Evolutionary conservation across 2,113 vertebrate species (phyloP), one percentile per base, ranked within the genome.

Genomic region (Daubentonia madagascariensis): DNA sequence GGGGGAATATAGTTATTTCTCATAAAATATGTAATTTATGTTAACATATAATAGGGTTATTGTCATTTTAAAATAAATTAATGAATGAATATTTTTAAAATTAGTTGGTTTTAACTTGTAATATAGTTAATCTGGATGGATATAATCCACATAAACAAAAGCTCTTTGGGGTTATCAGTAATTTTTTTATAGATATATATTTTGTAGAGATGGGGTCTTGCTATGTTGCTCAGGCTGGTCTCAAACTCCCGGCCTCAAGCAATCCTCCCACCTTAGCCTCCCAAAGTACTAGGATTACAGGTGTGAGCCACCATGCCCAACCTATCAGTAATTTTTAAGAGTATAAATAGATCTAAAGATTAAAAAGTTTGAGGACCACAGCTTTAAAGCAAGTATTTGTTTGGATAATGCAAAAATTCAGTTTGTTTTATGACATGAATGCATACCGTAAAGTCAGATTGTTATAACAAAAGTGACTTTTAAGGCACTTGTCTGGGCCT

Each of bases 381-480:
- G 67, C 81, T 95, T 91, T 94, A 90, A 96, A 72, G 18, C 59
- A 90, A 67, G 57, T 63, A 73, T 89, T 84, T 89, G 16, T 85
- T 93, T 80, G 59, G 50, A 23, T 78, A 95, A 83, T 72, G 48
- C 65, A 86, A 67, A 85, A 88, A 10, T 65, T 61, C 30, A 11
- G 1, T n/a, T 78, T 81, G n/a, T 90, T 68, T 84, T 83, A 79
- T 63, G 43, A 88, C 32, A 80, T 30, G 18, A 76, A 61, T 57
- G 10, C 23, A 67, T 67, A 52, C 30, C 43, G 13, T 89, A 84
- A 85, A 83, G 50, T 81, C 54, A 73, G 54, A 61, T 65, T 10
- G 22, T 76, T 3, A 57, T 78, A 57, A 70, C 32, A 95, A 45
- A 84, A 79, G n/a, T 50, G 48, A 50, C 59, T 85, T 88, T 65